phyloP scores from a whole-genome alignment of 37 sponge, comb jelly and placozoan species.

The Haliclona indistincta region DNA sequence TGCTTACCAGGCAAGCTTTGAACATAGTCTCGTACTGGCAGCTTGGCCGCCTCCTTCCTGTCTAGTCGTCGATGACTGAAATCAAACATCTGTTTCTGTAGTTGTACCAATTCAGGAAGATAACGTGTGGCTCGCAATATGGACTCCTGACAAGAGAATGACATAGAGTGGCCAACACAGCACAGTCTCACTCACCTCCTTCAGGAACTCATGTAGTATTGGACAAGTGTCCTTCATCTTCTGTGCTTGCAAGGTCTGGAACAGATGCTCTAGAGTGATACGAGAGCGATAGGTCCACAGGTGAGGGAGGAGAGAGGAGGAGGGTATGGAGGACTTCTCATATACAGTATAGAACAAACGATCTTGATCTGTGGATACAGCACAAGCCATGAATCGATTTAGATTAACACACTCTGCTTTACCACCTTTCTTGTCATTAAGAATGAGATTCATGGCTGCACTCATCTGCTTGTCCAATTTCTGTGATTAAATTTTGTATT shows the following conservation, averaged over 20 bases:
- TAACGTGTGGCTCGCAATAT: slow-evolving; percentile 66
- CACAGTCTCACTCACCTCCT: slow-evolving; percentile 20
- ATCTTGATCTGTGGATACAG: slow-evolving; percentile 58
- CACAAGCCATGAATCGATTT: background rate
- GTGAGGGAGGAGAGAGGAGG: slow-evolving; percentile 27
- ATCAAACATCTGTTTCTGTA: slow-evolving; percentile 59
- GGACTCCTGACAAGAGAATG: slow-evolving; percentile 46
- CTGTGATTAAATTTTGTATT: background rate
- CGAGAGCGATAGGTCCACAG: slow-evolving; percentile 65
- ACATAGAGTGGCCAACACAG: background rate
- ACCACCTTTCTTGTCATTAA: slow-evolving; percentile 64
- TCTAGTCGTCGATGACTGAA: slow-evolving; percentile 38
- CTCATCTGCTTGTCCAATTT: slow-evolving; percentile 11
- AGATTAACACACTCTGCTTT: background rate
- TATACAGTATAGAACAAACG: slow-evolving; percentile 58
- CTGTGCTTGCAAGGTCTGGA: slow-evolving; percentile 22
- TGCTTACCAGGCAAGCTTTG: no score
- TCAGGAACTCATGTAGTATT: slow-evolving; percentile 59
- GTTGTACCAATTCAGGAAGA: slow-evolving; percentile 65
- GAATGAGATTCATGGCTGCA: slow-evolving; percentile 36
- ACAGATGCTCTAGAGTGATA: slow-evolving; percentile 62
- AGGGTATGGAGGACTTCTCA: slow-evolving; percentile 30
- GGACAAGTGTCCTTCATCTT: slow-evolving; percentile 36
- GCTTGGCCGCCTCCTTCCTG: slow-evolving; percentile 26
- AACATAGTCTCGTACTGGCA: slow-evolving; percentile 55